Percentiles rank a stretch among this genome's conserved stretches.
phyloP scores from a whole-genome alignment of 1,140 invertebrate species.

The Mizuhopecten yessoensis region DNA sequence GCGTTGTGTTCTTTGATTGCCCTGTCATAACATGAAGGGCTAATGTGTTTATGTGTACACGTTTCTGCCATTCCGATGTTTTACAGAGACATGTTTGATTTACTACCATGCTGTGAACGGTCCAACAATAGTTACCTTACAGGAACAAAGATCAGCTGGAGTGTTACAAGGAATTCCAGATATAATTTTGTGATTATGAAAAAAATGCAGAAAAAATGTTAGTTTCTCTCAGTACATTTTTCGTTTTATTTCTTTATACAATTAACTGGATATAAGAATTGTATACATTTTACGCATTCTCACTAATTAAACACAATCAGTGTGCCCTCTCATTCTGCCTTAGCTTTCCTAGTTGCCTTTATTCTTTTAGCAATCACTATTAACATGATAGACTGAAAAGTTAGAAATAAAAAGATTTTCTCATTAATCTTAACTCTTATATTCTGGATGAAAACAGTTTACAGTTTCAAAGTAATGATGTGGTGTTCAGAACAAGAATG shows the following conservation, averaged over 20 bases:
- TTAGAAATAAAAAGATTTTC: too few relatives aligned
- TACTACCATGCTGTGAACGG: neutral
- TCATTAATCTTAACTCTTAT: too few relatives aligned
- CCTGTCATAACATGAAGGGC: conserved; percentile 16
- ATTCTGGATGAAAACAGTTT: too few relatives aligned
- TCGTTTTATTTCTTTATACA: neutral
- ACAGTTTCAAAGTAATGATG: too few relatives aligned
- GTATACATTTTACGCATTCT: neutral
- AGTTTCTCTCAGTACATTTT: neutral
- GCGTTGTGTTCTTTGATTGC: neutral
- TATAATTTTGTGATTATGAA: neutral
- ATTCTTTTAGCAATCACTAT: neutral
- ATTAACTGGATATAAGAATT: neutral
- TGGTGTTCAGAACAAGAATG: too few relatives aligned
- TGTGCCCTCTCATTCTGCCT: too few relatives aligned
- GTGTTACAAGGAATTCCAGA: neutral
- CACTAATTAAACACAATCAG: neutral
- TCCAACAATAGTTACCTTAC: neutral
- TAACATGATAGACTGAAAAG: neutral
- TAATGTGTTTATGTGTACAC: conserved; percentile 29
- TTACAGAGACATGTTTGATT: neutral
- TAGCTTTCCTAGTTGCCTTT: neutral
- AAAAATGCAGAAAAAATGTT: neutral
- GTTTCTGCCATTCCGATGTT: conserved; percentile 37
- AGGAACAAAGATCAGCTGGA: neutral